Base-by-base conservation (phyloP, 2,888 invertebrate genomes). In the Zaprionus lineosus region DNA sequence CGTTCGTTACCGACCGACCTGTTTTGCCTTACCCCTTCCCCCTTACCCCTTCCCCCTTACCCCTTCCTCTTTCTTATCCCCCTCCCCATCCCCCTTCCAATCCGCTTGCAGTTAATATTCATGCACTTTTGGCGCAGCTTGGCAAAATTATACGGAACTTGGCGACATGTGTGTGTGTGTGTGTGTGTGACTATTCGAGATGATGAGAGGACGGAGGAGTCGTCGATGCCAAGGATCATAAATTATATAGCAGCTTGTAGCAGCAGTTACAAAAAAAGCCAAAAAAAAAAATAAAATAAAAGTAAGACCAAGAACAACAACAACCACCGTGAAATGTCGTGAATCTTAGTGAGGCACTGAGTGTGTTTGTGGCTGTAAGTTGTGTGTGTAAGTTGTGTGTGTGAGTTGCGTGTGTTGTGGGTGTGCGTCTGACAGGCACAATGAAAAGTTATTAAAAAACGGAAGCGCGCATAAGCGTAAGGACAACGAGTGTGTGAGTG, bases 51-150 rank as follows among this genome's bases (percentile, higher is more conserved):
- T n/a, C n/a, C n/a, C n/a, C n/a, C n/a, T n/a, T n/a, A n/a, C 28
- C 24, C 21, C 5, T 19, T 11, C 29, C 34, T n/a, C n/a, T n/a
- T n/a, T n/a, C n/a, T n/a, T n/a, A n/a, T n/a, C n/a, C 18, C 28
- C 7, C 21, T 26, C 8, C 19, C 8, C n/a, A 3, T 19, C 1
- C 29, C 16, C 43, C 18, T 24, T 8, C 28, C 8, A 37, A 26
- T 58, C 60, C 68, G 74, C 77, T 70, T 81, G 83, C 81, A 81
- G 81, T 79, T 81, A 83, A 81, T 81, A 81, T 83, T 79, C 81
- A 79, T 81, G 84, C 81, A 81, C 56, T 83, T 76, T 66, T 71
- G 72, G 66, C 60, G 46, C 74, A 61, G 67, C 70, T 78, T 69
- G 62, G 64, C n/a, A 75, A 78, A 78, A 82, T 73, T 73, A 75